These are phyloP conservation scores for Amiota communis DNA, from an alignment of 2,888 invertebrate species.

Conservation along the genomic window DNA sequence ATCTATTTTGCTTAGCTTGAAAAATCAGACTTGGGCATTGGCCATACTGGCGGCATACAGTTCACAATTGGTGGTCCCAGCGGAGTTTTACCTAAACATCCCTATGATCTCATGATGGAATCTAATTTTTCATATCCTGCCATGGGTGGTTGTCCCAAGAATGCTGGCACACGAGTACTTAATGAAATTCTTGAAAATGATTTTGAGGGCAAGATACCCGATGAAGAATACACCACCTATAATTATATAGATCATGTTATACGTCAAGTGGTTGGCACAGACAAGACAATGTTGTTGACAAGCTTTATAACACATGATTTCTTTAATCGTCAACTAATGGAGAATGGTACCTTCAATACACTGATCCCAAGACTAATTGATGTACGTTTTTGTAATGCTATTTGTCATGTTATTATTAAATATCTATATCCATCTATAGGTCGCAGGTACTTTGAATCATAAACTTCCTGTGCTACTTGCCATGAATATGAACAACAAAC, in stretches of 20 bases:
- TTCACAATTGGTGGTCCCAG: slow-evolving; percentile 71
- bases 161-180: slow-evolving; percentile 65
- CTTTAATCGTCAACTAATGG: slow-evolving; percentile 69
- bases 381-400: slow-evolving; percentile 64
- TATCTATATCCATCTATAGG: slow-evolving; percentile 59
- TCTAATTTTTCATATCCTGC: slow-evolving; percentile 67
- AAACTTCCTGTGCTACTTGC: slow-evolving; percentile 74
- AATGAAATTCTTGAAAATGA: slow-evolving; percentile 70
- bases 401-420: not conserved
- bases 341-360: slow-evolving; percentile 72
- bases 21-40: slow-evolving; percentile 65
- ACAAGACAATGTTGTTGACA: slow-evolving; percentile 72
- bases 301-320: slow-evolving; percentile 73
- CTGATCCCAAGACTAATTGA: slow-evolving; percentile 75
- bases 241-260: slow-evolving; percentile 69
- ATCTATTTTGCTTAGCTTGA: slow-evolving; percentile 51
- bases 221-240: slow-evolving; percentile 63
- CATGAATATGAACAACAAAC: slow-evolving; percentile 70
- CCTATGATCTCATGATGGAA: slow-evolving; percentile 64
- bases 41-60: slow-evolving; percentile 69
- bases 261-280: slow-evolving; percentile 69
- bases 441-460: slow-evolving; percentile 73
- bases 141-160: slow-evolving; percentile 69
- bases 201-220: slow-evolving; percentile 67
- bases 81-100: slow-evolving; percentile 68